These are phyloP conservation scores for Valencia hispanica DNA, from an alignment of 2,797 vertebrate species.

Conservation along the genomic window DNA sequence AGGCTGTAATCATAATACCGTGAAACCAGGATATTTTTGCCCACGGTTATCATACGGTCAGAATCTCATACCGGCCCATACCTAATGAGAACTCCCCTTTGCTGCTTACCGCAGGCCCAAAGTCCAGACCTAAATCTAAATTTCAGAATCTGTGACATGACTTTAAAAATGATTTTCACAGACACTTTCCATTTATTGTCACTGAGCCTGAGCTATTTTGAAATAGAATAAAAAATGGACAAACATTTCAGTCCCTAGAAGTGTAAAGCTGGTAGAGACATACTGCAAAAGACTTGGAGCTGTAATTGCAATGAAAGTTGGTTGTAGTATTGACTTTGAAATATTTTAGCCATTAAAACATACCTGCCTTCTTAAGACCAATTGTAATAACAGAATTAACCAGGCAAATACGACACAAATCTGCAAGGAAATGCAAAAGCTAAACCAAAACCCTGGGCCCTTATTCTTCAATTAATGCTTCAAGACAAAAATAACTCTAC, in stretches of 20 bases:
- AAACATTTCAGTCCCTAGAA: too few species aligned
- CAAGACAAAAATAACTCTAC: conserved; percentile 55
- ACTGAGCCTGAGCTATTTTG: too few species aligned
- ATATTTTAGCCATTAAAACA: conserved; percentile 42
- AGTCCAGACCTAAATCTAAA: neutral
- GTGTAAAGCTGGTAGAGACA: neutral
- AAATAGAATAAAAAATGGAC: too few species aligned
- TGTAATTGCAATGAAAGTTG: neutral
- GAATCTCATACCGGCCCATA: too few species aligned
- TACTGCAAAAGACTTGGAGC: neutral
- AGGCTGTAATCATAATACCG: too few species aligned
- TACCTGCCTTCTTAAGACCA: conserved; percentile 16
- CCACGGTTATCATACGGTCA: too few species aligned
- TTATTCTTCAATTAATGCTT: conserved; percentile 71
- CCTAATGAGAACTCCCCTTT: neutral
- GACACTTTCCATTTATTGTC: too few species aligned
- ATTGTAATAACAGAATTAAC: conserved; percentile 49
- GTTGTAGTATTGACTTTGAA: neutral
- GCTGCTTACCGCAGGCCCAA: neutral
- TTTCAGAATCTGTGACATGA: neutral
- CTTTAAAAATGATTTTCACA: too few species aligned
- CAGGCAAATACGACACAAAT: conserved; percentile 46
- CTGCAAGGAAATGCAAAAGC: conserved; percentile 39
- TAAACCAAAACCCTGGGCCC: conserved; percentile 51
- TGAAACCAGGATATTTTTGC: too few species aligned